Evolutionary conservation across 2,888 invertebrate genomes (phyloP).

Genomic region (Polymixis lichenea): DNA sequence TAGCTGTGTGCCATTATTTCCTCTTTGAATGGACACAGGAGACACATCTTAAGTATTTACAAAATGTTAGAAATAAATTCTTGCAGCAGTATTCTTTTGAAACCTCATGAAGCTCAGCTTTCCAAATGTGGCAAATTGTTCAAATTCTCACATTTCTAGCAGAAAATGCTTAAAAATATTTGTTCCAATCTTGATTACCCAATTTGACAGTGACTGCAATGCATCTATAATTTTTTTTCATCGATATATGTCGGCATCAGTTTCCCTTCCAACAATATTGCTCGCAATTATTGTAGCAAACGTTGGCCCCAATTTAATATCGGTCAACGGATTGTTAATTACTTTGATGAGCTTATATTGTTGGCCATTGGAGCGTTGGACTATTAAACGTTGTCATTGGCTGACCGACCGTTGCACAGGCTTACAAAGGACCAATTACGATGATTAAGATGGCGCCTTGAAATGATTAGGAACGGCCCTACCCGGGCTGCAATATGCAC

Average conservation of each 20-base stretch:
- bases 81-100: background rate
- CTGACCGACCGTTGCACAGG: background rate
- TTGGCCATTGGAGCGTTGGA: background rate
- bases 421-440: constrained; percentile 3
- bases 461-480: background rate
- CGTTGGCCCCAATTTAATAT: background rate
- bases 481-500: background rate
- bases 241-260: background rate
- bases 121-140: background rate
- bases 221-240: background rate
- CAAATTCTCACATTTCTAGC: background rate
- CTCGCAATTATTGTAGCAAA: background rate
- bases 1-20: background rate
- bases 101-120: background rate
- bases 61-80: constrained; percentile 1
- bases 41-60: background rate
- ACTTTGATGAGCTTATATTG: constrained; percentile 15
- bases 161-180: background rate
- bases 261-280: background rate
- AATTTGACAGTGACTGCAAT: background rate
- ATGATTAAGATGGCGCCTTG: background rate
- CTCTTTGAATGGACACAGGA: constrained; percentile 19
- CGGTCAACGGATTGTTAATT: constrained; percentile 7
- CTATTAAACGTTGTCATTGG: background rate
- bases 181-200: background rate